Evolutionary conservation across 1,140 invertebrate genomes (phyloP), one percentile per base, ranked within the genome.

Genomic region (Teleopsis dalmanni): DNA sequence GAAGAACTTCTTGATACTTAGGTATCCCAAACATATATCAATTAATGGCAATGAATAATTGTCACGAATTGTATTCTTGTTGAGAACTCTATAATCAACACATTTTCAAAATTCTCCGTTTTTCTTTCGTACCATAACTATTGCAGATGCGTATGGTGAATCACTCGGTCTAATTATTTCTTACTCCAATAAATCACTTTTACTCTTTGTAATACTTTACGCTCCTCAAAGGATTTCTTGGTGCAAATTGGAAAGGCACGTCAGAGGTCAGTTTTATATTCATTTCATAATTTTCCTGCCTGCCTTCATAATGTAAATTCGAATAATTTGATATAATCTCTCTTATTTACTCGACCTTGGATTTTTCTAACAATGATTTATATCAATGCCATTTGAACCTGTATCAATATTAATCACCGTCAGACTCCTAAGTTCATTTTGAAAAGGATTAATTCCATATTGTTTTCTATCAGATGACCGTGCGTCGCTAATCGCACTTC

Each of bases 21-120:
- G 11, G 3, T 11, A 27, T 13, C 29, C 25, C 14, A 42, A 42
- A 29, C 26, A 18, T 3, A 27, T 16, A 26, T 29, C 40, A 3
- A 42, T 42, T 11, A 42, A 26, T 9, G 40, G 40, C 18, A 42
- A 27, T 22, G 40, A 26, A 8, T 42, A 42, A 27, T 16, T 42
- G 23, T 42, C 22, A 23, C 29, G 14, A n/a, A 16, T 13, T 3
- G 40, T 42, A 1, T 27, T 16, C 25, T 42, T 42, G 19, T 42
- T 42, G n/a, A 16, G 29, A 3, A n/a, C 8, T n/a, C 40, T 21
- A 42, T 42, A 42, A 42, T 42, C 40, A 14, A 42, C 25, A 16
- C n/a, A 42, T 26, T 27, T 42, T 29, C 40, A 18, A 27, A 42
- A 27, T 14, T 42, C 40, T 16, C 40, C 40, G 8, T n/a, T 19